Evolutionary conservation across 92 coral and sea anemone genomes (phyloP).

Genomic region (Umimayanthus kanabou): DNA sequence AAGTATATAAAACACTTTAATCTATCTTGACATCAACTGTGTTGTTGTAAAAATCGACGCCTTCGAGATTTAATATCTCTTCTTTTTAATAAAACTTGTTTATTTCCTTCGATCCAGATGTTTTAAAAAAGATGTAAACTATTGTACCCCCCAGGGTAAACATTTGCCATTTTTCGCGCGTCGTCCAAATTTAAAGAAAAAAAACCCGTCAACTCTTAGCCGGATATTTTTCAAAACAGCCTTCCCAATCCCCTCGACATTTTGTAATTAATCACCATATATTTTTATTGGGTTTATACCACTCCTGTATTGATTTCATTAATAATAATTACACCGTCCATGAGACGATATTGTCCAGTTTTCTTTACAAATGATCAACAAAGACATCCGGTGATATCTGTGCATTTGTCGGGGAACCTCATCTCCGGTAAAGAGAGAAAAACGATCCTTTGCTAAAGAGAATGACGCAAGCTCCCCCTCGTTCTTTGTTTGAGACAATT

Average conservation of each 20-base stretch:
- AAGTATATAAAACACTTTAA: not conserved
- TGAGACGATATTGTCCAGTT: not conserved
- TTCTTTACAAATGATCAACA: not conserved
- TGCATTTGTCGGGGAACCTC: not conserved
- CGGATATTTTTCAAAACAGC: slow-evolving; percentile 11
- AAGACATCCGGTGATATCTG: slow-evolving; percentile 14
- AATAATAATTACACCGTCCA: slow-evolving; percentile 15
- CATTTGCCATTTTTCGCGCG: not conserved
- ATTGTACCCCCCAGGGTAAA: not conserved
- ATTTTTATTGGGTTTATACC: not conserved
- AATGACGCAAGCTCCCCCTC: not conserved
- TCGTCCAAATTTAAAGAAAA: no score
- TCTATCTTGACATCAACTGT: slow-evolving; percentile 1
- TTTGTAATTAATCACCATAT: slow-evolving; percentile 11
- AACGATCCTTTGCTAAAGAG: not conserved
- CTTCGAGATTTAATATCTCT: not conserved
- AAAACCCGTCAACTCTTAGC: not conserved
- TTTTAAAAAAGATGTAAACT: not conserved
- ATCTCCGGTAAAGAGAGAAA: slow-evolving; percentile 1
- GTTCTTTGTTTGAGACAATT: not conserved
- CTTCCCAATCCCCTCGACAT: not conserved
- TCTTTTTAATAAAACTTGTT: slow-evolving; percentile 25
- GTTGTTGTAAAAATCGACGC: not conserved
- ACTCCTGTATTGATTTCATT: slow-evolving; percentile 12
- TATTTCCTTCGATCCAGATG: slow-evolving; percentile 35